Evolutionary conservation across 1,140 invertebrate genomes (phyloP).

Genomic region (Drosophila saltans): DNA sequence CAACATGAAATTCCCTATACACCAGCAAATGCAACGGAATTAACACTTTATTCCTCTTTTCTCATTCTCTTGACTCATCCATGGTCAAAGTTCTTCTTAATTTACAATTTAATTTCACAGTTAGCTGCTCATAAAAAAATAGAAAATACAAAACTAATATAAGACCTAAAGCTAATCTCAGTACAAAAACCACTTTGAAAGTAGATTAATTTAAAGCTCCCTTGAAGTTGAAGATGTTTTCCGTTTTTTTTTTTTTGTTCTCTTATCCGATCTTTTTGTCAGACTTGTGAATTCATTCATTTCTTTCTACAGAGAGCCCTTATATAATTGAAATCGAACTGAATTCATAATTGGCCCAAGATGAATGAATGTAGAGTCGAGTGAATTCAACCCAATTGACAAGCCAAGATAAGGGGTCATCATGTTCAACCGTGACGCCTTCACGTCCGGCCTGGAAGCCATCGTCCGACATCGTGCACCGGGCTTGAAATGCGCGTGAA

Average conservation of each 20-base stretch:
- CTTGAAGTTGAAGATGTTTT: no score
- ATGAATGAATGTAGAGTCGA: slow-evolving; percentile 1
- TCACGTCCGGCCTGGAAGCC: slow-evolving; percentile 30
- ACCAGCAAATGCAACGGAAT: slow-evolving; percentile 44
- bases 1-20: slow-evolving; percentile 3
- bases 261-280: no score
- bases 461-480: slow-evolving; percentile 5
- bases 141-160: background rate
- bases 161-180: background rate
- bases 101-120: slow-evolving; percentile 79
- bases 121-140: slow-evolving; percentile 59
- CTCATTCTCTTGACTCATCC: background rate
- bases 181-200: no score
- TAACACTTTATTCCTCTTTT: slow-evolving; percentile 51
- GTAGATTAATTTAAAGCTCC: no score
- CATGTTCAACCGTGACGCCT: slow-evolving; percentile 36
- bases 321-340: slow-evolving; percentile 13
- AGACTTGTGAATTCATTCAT: no score
- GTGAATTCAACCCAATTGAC: slow-evolving; percentile 11
- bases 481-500: slow-evolving; percentile 43
- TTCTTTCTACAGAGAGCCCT: background rate
- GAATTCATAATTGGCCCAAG: slow-evolving; percentile 16
- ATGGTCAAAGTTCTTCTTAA: slow-evolving; percentile 58
- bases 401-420: slow-evolving; percentile 19
- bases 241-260: no score